Evolutionary conservation across 1,140 invertebrate genomes (phyloP), one percentile per base, ranked within the genome.

Genomic region (Halyomorpha halys): DNA sequence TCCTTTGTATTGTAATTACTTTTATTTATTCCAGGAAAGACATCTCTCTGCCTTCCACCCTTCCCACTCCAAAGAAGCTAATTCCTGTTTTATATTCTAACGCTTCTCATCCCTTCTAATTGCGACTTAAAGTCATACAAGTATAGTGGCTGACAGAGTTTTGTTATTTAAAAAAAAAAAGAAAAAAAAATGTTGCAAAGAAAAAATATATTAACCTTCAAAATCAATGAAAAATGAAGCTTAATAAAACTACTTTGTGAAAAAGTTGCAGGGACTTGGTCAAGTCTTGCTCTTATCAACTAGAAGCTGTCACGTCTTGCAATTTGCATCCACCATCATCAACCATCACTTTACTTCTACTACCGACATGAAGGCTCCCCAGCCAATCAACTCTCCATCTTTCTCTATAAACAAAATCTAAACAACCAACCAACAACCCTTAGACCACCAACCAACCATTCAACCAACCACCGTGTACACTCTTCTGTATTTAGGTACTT

Each of bases 261-360:
- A 64, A 64, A 67, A 60, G 61, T 68, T 68, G 63, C 67, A 68
- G 67, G 67, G 65, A 19, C 23, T 45, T 61, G 56, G 63, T 65
- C 66, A 67, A 60, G 62, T 67, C 63, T 59, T 61, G 63, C 66
- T 66, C 67, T 68, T 34, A 45, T 62, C 66, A 64, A 59, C 67
- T 66, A 53, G 61, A 66, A 66, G 61, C 53, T 39, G 62, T 63
- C 53, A 59, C 67, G 62, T 49, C 64, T 62, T 39, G 47, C 47
- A 61, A 63, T 63, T 65, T 68, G 67, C 61, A 65, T 65, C 67
- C 51, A 62, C 64, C 67, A 68, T 59, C 67, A 61, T 61, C 60
- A 49, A 56, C 39, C 60, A 60, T 62, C 64, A 65, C 64, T 65
- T 65, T 44, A 65, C 62, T 63, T 49, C 62, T 49, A 65, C 62